These are phyloP conservation scores for Antedon mediterranea DNA, from an alignment of 53 echinoderm and acorn worm species.

Conservation along the genomic window DNA sequence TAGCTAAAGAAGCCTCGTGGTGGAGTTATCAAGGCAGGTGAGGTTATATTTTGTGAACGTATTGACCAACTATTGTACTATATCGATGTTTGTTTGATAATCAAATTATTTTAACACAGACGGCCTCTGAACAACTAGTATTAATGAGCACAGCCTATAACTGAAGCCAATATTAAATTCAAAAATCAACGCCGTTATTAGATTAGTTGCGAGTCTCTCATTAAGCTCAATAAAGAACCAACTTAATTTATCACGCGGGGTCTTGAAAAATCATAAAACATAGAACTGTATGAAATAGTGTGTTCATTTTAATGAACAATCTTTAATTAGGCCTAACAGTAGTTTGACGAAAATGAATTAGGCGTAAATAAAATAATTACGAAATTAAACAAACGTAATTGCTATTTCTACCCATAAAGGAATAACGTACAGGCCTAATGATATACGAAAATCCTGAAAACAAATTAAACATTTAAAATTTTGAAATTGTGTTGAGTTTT, in stretches of 20 bases:
- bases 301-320: no score
- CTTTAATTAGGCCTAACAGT: no score
- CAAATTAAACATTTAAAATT: no score
- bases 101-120: background rate
- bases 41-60: background rate
- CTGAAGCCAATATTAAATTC: background rate
- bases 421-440: no score
- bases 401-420: no score
- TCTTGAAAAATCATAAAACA: background rate
- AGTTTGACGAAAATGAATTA: no score
- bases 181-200: background rate
- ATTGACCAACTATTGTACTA: background rate
- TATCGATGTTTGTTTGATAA: background rate
- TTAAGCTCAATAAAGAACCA: background rate
- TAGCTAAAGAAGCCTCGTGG: slow-evolving; percentile 1
- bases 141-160: background rate
- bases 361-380: no score
- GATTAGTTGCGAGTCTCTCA: background rate
- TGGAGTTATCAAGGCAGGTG: background rate
- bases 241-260: background rate
- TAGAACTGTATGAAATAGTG: no score
- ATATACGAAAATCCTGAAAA: no score
- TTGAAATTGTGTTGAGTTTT: no score
- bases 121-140: background rate
- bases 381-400: no score